Conservation (phyloP, 2,113 vertebrate genomes). For the Notarius quadriscutis region DNA sequence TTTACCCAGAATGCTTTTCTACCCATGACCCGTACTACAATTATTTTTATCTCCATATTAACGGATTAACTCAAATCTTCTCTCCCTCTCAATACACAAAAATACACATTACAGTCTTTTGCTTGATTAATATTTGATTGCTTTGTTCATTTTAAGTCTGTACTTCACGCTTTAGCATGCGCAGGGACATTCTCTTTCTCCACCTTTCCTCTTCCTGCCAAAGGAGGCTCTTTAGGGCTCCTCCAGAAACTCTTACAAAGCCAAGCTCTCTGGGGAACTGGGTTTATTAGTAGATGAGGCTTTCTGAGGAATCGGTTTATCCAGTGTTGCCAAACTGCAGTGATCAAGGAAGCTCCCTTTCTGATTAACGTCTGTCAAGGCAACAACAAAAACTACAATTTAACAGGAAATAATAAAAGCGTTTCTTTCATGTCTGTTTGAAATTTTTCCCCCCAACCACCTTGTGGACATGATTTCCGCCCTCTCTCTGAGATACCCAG, state of each 20-base stretch:
- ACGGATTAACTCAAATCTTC: background rate
- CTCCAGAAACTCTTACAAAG: background rate
- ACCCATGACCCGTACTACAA: background rate
- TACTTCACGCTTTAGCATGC: background rate
- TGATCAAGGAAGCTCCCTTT: background rate
- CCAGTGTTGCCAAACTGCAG: background rate
- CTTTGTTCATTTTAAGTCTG: background rate
- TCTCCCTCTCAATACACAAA: background rate
- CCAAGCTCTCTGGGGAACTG: background rate
- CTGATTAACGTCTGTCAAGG: background rate
- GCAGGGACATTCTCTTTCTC: background rate
- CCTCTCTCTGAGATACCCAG: background rate
- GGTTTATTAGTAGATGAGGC: background rate
- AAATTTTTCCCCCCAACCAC: background rate
- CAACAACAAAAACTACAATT: background rate
- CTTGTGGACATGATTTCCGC: background rate
- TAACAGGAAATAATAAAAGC: background rate
- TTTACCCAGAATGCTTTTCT: slow-evolving; percentile 19
- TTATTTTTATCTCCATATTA: background rate
- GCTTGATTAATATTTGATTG: background rate
- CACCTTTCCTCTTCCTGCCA: background rate
- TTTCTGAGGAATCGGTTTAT: background rate
- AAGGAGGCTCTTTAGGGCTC: background rate
- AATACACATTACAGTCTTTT: background rate
- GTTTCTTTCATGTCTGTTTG: background rate